Evolutionary conservation across 1,140 invertebrate species (phyloP).

Genomic region (Danaus plexippus): DNA sequence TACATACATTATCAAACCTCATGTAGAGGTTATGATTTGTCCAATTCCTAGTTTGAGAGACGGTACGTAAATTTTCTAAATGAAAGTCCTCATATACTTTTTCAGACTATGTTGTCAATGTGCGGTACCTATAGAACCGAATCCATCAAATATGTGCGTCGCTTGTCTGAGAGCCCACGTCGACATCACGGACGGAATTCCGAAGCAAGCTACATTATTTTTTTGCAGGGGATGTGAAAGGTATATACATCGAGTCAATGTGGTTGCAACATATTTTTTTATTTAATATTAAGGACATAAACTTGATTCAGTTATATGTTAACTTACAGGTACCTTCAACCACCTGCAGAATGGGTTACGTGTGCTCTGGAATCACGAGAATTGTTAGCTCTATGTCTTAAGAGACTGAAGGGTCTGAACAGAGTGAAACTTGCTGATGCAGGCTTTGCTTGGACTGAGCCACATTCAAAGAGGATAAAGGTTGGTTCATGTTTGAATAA

Average conservation of each 20-base stretch:
- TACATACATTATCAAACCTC: constrained; percentile 1
- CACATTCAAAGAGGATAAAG: constrained; percentile 98
- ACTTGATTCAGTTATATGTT: no score
- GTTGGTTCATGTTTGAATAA: constrained; percentile 50
- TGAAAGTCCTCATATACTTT: constrained; percentile 20
- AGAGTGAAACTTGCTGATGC: constrained; percentile 95
- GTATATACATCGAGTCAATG: constrained; percentile 51
- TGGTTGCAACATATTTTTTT: not conserved
- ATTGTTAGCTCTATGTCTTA: constrained; percentile 92
- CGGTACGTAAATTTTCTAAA: not conserved
- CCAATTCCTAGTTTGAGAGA: constrained; percentile 11
- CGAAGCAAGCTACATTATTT: constrained; percentile 91
- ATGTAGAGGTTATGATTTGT: constrained; percentile 3
- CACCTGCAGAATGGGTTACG: constrained; percentile 91
- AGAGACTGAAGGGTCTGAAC: constrained; percentile 93
- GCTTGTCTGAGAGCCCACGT: constrained; percentile 91
- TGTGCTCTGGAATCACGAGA: constrained; percentile 94
- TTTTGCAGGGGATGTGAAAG: constrained; percentile 95
- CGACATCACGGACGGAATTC: constrained; percentile 97
- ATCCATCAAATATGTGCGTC: constrained; percentile 98
- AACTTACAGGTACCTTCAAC: constrained; percentile 87
- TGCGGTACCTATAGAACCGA: constrained; percentile 88
- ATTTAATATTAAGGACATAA: not conserved
- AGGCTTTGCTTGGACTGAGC: constrained; percentile 98
- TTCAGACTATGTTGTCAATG: constrained; percentile 86